Evolutionary conservation across 2,888 invertebrate genomes (phyloP).

Genomic region (Rhyacophila evoluta): DNA sequence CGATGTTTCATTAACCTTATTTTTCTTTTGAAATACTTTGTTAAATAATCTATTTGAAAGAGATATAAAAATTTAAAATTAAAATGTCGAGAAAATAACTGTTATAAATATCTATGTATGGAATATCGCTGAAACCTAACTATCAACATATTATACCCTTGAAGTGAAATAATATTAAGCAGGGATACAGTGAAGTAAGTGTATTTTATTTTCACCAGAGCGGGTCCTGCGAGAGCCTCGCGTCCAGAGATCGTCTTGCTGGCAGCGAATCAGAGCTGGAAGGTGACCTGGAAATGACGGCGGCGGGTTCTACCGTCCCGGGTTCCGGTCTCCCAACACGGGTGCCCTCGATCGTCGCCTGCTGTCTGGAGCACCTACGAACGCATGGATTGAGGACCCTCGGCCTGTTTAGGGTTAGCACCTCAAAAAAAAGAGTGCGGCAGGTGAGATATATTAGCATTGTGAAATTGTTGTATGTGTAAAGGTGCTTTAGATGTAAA

Average conservation of each 20-base stretch:
- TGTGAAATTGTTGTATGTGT: no score
- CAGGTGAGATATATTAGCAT: constrained; percentile 81
- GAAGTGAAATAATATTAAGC: no score
- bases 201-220: constrained; percentile 69
- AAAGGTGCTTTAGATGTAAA: no score
- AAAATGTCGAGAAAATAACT: no score
- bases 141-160: no score
- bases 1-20: no score
- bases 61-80: no score
- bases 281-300: constrained; percentile 70
- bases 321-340: constrained; percentile 58
- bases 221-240: constrained; percentile 82
- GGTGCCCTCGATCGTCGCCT: constrained; percentile 83
- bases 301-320: constrained; percentile 61
- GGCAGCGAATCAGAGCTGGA: constrained; percentile 69
- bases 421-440: constrained; percentile 91
- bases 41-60: no score
- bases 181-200: no score
- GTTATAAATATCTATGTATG: no score
- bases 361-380: constrained; percentile 86
- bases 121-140: no score
- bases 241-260: constrained; percentile 70
- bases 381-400: constrained; percentile 84
- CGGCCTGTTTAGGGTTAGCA: constrained; percentile 92
- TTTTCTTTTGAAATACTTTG: no score